Conservation (phyloP, 2,113 vertebrate genomes). For the Donacobius atricapilla region DNA sequence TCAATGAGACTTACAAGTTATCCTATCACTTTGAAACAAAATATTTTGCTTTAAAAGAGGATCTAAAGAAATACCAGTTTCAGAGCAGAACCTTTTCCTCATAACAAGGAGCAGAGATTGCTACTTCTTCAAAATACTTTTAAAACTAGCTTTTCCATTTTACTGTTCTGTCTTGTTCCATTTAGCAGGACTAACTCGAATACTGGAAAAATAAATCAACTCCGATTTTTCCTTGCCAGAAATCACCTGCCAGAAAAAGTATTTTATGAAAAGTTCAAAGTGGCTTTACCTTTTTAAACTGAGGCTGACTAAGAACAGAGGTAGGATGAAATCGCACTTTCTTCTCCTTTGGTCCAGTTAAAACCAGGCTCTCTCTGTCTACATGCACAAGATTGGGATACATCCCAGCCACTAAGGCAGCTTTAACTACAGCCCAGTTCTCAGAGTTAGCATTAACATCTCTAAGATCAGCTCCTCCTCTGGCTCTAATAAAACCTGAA, state of each 20-base stretch:
- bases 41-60: neutral
- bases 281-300: constrained; percentile 83
- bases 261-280: neutral
- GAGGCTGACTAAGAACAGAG: constrained; percentile 84
- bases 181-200: neutral
- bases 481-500: constrained; percentile 89
- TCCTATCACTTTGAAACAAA: neutral
- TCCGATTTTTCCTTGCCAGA: neutral
- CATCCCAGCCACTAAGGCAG: constrained; percentile 91
- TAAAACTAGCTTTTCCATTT: neutral
- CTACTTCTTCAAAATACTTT: neutral
- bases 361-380: constrained; percentile 73
- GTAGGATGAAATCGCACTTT: constrained; percentile 89
- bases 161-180: neutral
- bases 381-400: constrained; percentile 90
- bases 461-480: constrained; percentile 87
- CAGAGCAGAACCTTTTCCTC: neutral
- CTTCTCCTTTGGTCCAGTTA: constrained; percentile 82
- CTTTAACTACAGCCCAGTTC: constrained; percentile 96
- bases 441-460: constrained; percentile 93
- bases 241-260: neutral
- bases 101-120: neutral
- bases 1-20: neutral
- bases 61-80: neutral
- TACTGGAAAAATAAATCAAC: neutral